Evolutionary conservation across 2,888 invertebrate genomes (phyloP).

Genomic region (Scrobipalpa costella): DNA sequence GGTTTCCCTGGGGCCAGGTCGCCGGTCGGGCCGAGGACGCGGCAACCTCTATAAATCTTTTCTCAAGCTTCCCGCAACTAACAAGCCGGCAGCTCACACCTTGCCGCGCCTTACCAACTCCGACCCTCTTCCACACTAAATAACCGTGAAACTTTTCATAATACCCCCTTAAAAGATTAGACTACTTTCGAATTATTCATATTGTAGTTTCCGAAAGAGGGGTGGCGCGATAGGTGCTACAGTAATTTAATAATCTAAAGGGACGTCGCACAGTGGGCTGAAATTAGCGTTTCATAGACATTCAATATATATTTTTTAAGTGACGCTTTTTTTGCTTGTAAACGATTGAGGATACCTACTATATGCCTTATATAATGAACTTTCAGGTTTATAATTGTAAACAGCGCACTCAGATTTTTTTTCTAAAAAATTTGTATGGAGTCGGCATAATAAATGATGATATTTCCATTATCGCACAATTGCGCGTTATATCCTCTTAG

Average conservation of each 20-base stretch:
- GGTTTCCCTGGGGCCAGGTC: conserved; percentile 70
- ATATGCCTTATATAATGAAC: too few relatives aligned
- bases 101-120: conserved; percentile 32
- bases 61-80: conserved; percentile 72
- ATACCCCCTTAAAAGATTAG: conserved; percentile 69
- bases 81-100: conserved; percentile 60
- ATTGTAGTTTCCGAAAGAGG: conserved; percentile 49
- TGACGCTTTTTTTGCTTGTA: too few relatives aligned
- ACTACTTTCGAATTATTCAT: conserved; percentile 69
- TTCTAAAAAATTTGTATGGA: too few relatives aligned
- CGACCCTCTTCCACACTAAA: conserved; percentile 48
- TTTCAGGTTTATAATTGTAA: too few relatives aligned
- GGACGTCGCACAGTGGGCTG: too few relatives aligned
- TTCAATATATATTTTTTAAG: too few relatives aligned
- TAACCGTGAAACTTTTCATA: conserved; percentile 70
- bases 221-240: conserved; percentile 49
- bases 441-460: too few relatives aligned
- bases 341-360: too few relatives aligned
- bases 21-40: conserved; percentile 63
- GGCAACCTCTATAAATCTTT: conserved; percentile 77
- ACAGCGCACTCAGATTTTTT: too few relatives aligned
- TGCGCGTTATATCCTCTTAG: too few relatives aligned
- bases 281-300: too few relatives aligned
- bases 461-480: too few relatives aligned
- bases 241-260: conserved; percentile 67